These are phyloP conservation scores for Peromyscus attwateri DNA, from an alignment of 2,797 vertebrate genomes.

Conservation along the genomic window DNA sequence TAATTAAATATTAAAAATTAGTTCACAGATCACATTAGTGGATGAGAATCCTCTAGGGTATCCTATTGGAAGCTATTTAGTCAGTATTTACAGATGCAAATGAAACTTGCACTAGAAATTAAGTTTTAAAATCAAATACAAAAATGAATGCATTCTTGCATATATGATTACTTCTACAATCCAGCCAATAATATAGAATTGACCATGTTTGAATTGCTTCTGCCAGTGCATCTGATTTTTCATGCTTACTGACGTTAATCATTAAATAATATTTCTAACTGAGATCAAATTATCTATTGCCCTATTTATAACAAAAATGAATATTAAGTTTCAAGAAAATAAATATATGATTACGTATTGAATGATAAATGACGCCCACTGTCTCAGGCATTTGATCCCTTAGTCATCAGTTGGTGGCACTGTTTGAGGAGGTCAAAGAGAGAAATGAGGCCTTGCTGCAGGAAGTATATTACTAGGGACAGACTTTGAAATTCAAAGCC, in stretches of 20 bases:
- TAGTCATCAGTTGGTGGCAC: neutral
- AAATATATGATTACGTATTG: neutral
- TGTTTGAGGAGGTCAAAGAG: neutral
- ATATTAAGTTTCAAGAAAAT: constrained; percentile 32
- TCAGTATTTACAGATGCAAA: neutral
- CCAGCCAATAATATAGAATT: neutral
- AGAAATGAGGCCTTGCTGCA: neutral
- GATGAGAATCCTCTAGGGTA: neutral
- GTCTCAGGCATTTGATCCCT: neutral
- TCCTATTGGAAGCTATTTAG: neutral
- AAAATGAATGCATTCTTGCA: neutral
- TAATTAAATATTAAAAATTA: constrained; percentile 3
- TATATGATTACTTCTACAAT: neutral
- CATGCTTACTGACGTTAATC: constrained; percentile 66
- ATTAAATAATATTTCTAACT: constrained; percentile 65
- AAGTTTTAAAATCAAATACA: neutral
- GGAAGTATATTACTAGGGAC: neutral
- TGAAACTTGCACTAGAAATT: neutral
- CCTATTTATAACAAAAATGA: constrained; percentile 23
- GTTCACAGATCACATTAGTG: neutral
- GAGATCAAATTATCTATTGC: constrained; percentile 39
- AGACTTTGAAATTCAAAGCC: neutral
- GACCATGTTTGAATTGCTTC: constrained; percentile 59
- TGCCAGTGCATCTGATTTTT: constrained; percentile 57
- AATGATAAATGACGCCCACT: neutral